A percentile compares a stretch with the other conserved stretches of the same genome.
Conservation (phyloP, 2,113 vertebrate genomes). For the Calyptomena viridis region DNA sequence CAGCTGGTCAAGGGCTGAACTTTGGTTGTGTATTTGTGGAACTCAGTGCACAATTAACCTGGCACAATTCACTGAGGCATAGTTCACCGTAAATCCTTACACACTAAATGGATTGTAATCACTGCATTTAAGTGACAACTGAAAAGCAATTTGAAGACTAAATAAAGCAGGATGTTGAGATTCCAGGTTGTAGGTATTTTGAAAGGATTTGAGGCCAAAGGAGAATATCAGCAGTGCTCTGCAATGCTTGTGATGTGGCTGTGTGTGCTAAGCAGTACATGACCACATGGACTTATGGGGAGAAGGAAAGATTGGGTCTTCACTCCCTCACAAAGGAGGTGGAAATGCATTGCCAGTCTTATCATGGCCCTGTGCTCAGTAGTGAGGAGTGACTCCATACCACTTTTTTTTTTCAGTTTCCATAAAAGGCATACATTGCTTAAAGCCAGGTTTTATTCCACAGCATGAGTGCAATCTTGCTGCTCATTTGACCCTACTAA, state of each 20-base stretch:
- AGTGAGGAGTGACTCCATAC: background rate
- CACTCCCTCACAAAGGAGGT: background rate
- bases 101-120: background rate
- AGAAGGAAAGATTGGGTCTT: background rate
- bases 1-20: background rate
- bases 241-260: background rate
- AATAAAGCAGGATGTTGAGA: background rate
- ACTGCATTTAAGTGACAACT: background rate
- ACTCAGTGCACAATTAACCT: background rate
- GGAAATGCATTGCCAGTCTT: background rate
- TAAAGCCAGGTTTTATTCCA: background rate
- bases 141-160: background rate
- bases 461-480: background rate
- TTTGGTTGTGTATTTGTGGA: background rate
- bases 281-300: background rate
- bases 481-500: background rate
- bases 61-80: background rate
- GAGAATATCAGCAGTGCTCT: background rate
- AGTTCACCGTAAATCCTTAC: constrained; percentile 18
- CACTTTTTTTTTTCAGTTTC: background rate
- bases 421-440: background rate
- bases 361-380: background rate
- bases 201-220: background rate
- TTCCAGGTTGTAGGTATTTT: background rate
- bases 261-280: background rate